Percentiles rank a stretch among this genome's conserved stretches.
Evolutionary conservation across 1,140 invertebrate genomes (phyloP).

Genomic region (Ooceraea biroi): DNA sequence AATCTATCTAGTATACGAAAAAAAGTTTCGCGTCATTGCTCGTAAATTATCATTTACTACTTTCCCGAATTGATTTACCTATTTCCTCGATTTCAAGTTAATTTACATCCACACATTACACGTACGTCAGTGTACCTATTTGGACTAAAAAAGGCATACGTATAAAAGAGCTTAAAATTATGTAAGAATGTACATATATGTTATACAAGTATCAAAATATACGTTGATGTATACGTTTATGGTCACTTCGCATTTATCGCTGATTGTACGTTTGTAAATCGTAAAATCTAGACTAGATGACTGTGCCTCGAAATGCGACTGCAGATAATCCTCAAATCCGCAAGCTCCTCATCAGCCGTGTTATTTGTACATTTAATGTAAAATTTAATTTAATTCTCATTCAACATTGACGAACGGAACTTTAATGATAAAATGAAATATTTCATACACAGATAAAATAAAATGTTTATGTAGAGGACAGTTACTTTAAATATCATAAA

Average conservation of each 20-base stretch:
- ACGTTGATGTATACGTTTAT: slow-evolving; percentile 24
- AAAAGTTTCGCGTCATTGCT: not conserved
- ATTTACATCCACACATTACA: slow-evolving; percentile 27
- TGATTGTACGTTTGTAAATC: slow-evolving; percentile 40
- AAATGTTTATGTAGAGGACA: not conserved
- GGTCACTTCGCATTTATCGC: slow-evolving; percentile 2
- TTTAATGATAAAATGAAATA: slow-evolving; percentile 11
- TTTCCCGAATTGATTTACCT: slow-evolving; percentile 10
- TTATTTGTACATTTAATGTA: too few species aligned
- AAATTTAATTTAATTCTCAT: not conserved
- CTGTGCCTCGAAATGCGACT: slow-evolving; percentile 37
- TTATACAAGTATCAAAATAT: slow-evolving; percentile 54
- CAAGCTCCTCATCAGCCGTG: not conserved
- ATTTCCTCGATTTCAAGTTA: slow-evolving; percentile 1
- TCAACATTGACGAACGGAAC: not conserved
- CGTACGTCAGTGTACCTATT: slow-evolving; percentile 20
- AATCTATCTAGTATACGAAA: not conserved
- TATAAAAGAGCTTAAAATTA: slow-evolving; percentile 52
- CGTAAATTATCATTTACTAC: not conserved
- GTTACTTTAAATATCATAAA: not conserved
- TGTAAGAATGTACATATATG: slow-evolving; percentile 37
- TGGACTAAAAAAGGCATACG: slow-evolving; percentile 16
- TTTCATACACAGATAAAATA: not conserved
- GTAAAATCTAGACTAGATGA: slow-evolving; percentile 62
- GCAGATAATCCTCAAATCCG: slow-evolving; percentile 17